Conservation (phyloP, 2,888 invertebrate species). For the Ochropleura plecta region DNA sequence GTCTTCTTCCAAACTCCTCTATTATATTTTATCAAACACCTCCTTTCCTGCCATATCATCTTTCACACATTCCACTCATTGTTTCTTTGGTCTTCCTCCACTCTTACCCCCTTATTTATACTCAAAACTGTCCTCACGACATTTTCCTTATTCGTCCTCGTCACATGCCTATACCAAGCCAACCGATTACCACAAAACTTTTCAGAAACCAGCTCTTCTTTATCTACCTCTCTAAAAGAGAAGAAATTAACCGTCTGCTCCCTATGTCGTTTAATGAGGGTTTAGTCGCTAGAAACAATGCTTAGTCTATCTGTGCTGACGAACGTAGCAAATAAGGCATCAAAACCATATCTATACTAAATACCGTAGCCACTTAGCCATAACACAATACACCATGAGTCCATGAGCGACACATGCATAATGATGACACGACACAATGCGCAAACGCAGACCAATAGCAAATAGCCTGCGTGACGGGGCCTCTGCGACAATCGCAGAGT, state of each 20-base stretch:
- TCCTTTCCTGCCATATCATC: too few species aligned
- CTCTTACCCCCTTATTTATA: too few species aligned
- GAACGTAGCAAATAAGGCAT: conserved; percentile 20
- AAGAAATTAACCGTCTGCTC: neutral
- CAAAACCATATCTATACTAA: conserved; percentile 28
- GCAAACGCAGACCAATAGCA: conserved; percentile 71
- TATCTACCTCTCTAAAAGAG: neutral
- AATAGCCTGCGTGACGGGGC: conserved; percentile 68
- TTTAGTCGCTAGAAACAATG: neutral
- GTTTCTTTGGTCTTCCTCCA: too few species aligned
- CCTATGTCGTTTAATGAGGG: neutral
- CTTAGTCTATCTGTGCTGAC: neutral
- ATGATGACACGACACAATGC: conserved; percentile 65
- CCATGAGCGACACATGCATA: conserved; percentile 41
- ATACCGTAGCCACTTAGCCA: conserved; percentile 47
- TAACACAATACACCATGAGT: conserved; percentile 41
- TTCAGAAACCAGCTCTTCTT: too few species aligned
- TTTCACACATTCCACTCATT: too few species aligned
- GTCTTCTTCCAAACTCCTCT: too few species aligned
- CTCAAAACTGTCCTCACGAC: too few species aligned
- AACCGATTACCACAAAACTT: too few species aligned
- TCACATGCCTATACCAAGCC: too few species aligned
- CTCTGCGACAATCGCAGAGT: conserved; percentile 77
- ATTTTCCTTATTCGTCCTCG: too few species aligned
- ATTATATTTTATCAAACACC: too few species aligned